Evolutionary conservation across 2,888 invertebrate genomes (phyloP), one percentile per base, ranked within the genome.

Genomic region (Ennomos quercinarius): DNA sequence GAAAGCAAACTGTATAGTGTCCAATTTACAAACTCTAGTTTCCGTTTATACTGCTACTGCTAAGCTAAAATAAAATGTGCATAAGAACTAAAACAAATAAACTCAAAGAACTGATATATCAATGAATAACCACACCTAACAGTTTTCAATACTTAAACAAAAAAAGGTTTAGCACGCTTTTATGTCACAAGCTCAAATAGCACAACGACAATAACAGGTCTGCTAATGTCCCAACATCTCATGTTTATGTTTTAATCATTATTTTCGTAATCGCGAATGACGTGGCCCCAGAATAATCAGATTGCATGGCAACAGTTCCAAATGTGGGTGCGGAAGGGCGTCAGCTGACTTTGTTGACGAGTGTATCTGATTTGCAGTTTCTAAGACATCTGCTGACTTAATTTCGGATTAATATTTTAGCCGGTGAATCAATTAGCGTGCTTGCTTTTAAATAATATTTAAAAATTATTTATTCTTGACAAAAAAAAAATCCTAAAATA

Each of bases 181-280:
- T 27, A 27, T 27, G 27, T 27, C 27, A 27, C 46, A 57, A 63
- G 10, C 9, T 11, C 17, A 35, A 36, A 53, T 41, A 38, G 41
- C 46, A 27, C 8, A 51, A 43, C 8, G 6, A 34, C 35, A 11
- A 46, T 58, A 68, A 64, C 66, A 67, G 62, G 59, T 63, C 55
- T 38, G 49, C 49, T 57, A 63, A 64, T 57, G 47, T 60, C 56
- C 39, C 52, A 50, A 48, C 34, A 52, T 61, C 61, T 57, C 8
- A 54, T 50, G 47, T 60, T 58, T 62, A 63, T 69, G 71, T 69
- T 69, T 63, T 64, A 66, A 62, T 68, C 66, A 68, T 71, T 57
- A 66, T 57, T 69, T 67, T 62, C 58, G 58, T 63, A 66, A 71
- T 62, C 41, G 52, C 2, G n/a, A 37, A 46, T 60, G 54, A 61